A percentile compares a stretch with the other conserved stretches of the same genome.
These are phyloP conservation scores for Saturnia pavonia DNA, from an alignment of 2,888 invertebrate species.

Conservation along the genomic window DNA sequence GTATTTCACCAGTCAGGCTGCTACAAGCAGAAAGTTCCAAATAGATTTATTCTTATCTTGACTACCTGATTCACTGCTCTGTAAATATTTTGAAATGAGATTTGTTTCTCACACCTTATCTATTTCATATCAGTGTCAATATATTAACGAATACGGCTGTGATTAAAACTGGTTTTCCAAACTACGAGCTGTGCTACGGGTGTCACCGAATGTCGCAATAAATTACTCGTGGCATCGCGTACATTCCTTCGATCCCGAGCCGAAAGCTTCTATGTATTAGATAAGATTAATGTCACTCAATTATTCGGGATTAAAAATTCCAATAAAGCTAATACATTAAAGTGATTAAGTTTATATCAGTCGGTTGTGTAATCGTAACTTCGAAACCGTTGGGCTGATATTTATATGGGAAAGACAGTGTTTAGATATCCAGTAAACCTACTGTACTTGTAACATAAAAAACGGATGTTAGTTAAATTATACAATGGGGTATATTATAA, in stretches of 20 bases:
- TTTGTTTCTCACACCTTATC: not conserved
- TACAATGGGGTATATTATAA: no score
- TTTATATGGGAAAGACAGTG: not conserved
- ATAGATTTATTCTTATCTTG: conserved; percentile 2
- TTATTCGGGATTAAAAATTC: conserved; percentile 14
- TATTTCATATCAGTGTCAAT: not conserved
- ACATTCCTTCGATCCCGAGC: conserved; percentile 24
- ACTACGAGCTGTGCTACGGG: no score
- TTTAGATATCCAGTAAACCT: not conserved
- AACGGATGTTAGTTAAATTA: not conserved
- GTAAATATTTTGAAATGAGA: not conserved
- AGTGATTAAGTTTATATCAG: not conserved
- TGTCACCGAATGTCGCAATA: conserved; percentile 32
- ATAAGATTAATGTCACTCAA: conserved; percentile 15
- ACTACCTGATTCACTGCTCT: not conserved
- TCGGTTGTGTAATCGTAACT: not conserved
- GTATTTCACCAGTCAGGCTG: no score
- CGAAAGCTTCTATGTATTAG: not conserved
- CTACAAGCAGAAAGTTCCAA: no score
- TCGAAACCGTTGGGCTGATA: not conserved
- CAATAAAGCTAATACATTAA: conserved; percentile 8
- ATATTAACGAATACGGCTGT: conserved; percentile 1
- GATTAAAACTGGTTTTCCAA: not conserved
- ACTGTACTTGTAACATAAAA: not conserved
- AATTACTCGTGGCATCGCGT: conserved; percentile 33